Percentiles rank a stretch among this genome's conserved stretches.
phyloP scores from a whole-genome alignment of 2,888 invertebrate genomes.

The Eulithis testata region DNA sequence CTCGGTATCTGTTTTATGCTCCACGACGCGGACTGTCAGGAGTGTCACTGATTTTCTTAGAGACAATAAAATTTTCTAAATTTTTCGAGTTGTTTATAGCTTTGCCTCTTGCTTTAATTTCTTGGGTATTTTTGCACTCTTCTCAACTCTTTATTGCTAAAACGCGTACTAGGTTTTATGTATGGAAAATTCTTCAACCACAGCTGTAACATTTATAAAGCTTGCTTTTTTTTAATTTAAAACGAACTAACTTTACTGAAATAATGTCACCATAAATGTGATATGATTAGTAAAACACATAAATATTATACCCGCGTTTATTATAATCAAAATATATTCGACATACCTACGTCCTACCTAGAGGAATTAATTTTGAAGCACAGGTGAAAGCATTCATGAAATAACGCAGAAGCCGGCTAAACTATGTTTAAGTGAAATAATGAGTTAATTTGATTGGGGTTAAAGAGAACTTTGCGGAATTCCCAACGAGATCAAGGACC shows the following conservation, averaged over 20 bases:
- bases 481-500: slow-evolving; percentile 59
- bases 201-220: no score
- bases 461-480: slow-evolving; percentile 56
- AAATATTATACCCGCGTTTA: no score
- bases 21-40: slow-evolving; percentile 37
- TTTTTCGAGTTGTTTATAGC: slow-evolving; percentile 52
- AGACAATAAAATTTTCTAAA: slow-evolving; percentile 54
- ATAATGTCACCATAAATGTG: no score
- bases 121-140: neutral
- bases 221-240: no score
- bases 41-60: slow-evolving; percentile 52
- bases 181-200: no score
- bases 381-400: slow-evolving; percentile 19
- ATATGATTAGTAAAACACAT: no score
- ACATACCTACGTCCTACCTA: neutral
- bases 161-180: no score
- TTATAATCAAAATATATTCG: neutral
- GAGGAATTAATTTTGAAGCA: neutral
- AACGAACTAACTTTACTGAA: no score
- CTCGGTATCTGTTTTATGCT: slow-evolving; percentile 45
- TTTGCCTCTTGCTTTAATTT: slow-evolving; percentile 40
- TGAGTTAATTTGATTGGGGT: slow-evolving; percentile 66
- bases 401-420: slow-evolving; percentile 36
- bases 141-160: no score
- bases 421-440: slow-evolving; percentile 60